A percentile compares a stretch with the other conserved stretches of the same genome.
Evolutionary conservation across 1,140 invertebrate species (phyloP).

Genomic region (Drosophila sp.): DNA sequence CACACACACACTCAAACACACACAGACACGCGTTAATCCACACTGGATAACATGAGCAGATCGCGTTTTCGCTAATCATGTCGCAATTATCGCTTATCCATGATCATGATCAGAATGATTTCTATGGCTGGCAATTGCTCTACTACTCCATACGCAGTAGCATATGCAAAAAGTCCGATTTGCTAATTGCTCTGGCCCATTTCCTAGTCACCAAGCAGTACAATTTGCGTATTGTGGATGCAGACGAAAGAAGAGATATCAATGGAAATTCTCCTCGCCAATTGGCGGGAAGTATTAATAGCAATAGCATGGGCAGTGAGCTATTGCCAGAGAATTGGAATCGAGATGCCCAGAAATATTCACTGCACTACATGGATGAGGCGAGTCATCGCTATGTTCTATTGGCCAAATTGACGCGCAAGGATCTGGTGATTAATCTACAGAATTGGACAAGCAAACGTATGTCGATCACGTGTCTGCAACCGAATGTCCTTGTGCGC

Average conservation of each 20-base stretch:
- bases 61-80: not conserved
- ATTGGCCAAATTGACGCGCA: slow-evolving; percentile 85
- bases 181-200: slow-evolving; percentile 88
- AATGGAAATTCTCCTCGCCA: slow-evolving; percentile 54
- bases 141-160: slow-evolving; percentile 86
- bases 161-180: slow-evolving; percentile 87
- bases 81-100: not conserved
- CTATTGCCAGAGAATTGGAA: slow-evolving; percentile 88
- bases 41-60: no score
- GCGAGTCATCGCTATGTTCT: slow-evolving; percentile 86
- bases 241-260: slow-evolving; percentile 73
- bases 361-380: slow-evolving; percentile 86
- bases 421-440: slow-evolving; percentile 86
- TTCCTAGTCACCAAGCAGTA: slow-evolving; percentile 88
- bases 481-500: slow-evolving; percentile 69
- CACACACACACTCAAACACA: not conserved
- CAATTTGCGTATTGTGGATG: slow-evolving; percentile 86
- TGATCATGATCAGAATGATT: slow-evolving; percentile 5
- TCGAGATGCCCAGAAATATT: slow-evolving; percentile 84
- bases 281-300: slow-evolving; percentile 31
- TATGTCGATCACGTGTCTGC: slow-evolving; percentile 78
- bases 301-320: slow-evolving; percentile 85
- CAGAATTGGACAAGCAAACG: slow-evolving; percentile 83
- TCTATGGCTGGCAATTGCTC: slow-evolving; percentile 89
- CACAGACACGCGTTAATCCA: not conserved